Conservation (phyloP, 1,140 invertebrate genomes). For the Cepaea nemoralis region DNA sequence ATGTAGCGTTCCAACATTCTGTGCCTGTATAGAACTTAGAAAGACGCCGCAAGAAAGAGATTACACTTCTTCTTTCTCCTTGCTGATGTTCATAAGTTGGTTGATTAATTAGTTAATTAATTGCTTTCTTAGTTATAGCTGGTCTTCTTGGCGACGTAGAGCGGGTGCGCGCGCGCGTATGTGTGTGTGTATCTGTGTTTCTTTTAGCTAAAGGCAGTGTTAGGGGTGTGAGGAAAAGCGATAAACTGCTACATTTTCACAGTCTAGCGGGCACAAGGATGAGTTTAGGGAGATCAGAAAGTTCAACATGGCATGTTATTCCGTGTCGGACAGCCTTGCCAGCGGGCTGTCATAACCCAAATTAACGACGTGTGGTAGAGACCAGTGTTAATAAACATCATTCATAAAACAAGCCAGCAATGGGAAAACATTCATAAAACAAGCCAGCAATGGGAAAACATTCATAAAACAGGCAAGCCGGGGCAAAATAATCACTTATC, state of each 20-base stretch:
- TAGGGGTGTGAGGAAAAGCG: background rate
- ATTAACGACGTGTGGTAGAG: background rate
- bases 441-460: no score
- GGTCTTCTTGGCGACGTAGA: no score
- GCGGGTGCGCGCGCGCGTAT: no score
- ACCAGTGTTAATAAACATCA: background rate
- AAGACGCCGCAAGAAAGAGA: background rate
- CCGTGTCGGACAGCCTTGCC: background rate
- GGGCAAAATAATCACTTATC: background rate
- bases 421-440: no score
- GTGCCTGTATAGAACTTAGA: background rate
- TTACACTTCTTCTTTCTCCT: background rate
- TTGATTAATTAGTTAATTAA: slow-evolving; percentile 14
- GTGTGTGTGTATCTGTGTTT: no score
- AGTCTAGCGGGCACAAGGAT: background rate
- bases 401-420: background rate
- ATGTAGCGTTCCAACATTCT: background rate
- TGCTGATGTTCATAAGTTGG: background rate
- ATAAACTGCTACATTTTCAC: background rate
- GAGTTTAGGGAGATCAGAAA: background rate
- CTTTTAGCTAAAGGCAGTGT: background rate
- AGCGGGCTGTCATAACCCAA: background rate
- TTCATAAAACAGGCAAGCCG: no score
- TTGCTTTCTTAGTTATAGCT: background rate
- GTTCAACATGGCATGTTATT: background rate